phyloP scores from a whole-genome alignment of 2,888 invertebrate species.

The Candidula unifasciata region DNA sequence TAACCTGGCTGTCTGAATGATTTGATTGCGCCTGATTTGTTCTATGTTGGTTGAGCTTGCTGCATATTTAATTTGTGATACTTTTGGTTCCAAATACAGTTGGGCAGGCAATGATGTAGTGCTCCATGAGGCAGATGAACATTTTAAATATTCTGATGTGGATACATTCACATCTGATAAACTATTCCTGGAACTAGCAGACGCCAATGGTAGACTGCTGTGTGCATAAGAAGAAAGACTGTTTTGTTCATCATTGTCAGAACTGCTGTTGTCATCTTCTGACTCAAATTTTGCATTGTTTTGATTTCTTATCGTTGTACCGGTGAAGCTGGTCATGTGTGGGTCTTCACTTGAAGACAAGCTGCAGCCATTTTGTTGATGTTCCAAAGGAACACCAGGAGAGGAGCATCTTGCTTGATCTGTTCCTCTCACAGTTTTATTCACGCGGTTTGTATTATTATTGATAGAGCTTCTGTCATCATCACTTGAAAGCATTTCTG shows the following conservation, averaged over 20 bases:
- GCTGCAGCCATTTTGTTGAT: neutral
- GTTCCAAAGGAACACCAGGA: too few relatives aligned
- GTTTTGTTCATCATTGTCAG: neutral
- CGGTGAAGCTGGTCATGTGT: too few relatives aligned
- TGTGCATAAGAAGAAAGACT: neutral
- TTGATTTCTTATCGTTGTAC: too few relatives aligned
- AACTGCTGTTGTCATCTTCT: neutral
- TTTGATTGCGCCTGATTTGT: neutral
- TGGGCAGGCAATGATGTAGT: neutral
- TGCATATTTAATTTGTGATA: neutral
- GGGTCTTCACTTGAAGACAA: too few relatives aligned
- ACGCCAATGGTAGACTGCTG: neutral
- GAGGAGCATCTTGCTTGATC: neutral
- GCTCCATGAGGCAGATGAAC: neutral
- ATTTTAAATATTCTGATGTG: neutral
- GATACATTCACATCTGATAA: neutral
- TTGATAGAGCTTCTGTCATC: neutral
- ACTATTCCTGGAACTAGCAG: neutral
- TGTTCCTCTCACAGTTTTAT: neutral
- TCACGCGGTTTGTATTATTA: neutral
- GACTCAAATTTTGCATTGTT: neutral
- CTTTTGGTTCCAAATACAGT: too few relatives aligned
- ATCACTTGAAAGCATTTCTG: neutral
- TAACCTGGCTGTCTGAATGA: neutral
- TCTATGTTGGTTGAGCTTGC: neutral